These are phyloP conservation scores for Varanus salvator DNA, from an alignment of 2,113 vertebrate species.

Conservation along the genomic window DNA sequence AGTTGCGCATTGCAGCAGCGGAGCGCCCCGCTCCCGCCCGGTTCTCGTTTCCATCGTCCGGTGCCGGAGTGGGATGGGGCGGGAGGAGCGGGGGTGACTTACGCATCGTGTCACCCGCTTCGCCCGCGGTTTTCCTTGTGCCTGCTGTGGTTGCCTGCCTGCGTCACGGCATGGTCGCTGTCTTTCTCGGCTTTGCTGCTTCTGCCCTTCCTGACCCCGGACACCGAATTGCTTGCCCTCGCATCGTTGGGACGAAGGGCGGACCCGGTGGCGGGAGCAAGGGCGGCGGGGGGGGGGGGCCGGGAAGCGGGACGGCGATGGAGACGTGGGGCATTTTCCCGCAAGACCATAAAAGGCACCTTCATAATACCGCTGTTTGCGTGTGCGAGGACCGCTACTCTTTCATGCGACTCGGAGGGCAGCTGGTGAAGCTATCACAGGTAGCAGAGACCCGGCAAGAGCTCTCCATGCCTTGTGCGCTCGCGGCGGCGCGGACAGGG, in stretches of 20 bases:
- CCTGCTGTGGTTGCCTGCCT: background rate
- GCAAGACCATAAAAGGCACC: background rate
- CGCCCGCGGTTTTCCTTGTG: background rate
- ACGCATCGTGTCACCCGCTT: background rate
- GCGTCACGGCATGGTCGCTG: no score
- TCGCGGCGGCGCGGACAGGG: background rate
- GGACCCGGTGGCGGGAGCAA: background rate
- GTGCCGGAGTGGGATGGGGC: background rate
- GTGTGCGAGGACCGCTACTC: no score
- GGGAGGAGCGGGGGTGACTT: background rate
- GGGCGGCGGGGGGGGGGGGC: no score
- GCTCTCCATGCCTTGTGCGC: no score
- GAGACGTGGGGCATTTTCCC: background rate
- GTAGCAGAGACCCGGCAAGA: background rate
- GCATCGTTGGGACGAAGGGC: background rate
- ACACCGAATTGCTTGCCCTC: no score
- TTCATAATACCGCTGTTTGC: background rate
- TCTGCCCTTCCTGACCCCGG: background rate
- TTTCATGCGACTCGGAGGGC: background rate
- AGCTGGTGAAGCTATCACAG: no score
- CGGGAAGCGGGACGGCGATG: background rate
- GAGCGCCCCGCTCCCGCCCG: background rate
- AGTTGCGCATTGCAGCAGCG: conserved; percentile 33
- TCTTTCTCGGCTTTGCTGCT: background rate
- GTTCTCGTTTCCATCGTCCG: background rate